A percentile compares a stretch with the other conserved stretches of the same genome.
Evolutionary conservation across 1,140 invertebrate species (phyloP).

Genomic region (Caenorhabditis inopinata): DNA sequence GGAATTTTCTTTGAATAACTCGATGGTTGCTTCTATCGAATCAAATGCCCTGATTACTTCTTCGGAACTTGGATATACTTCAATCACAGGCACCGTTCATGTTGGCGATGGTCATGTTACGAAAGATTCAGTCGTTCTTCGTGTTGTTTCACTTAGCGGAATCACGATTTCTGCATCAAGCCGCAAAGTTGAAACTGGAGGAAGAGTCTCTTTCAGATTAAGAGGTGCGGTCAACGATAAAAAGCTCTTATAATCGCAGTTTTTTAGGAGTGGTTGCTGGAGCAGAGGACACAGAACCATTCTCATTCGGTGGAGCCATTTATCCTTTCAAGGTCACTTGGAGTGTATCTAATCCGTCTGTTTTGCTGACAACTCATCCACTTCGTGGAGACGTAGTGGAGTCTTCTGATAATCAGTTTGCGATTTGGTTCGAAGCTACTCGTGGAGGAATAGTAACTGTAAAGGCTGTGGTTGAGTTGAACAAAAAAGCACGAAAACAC

Average conservation of each 20-base stretch:
- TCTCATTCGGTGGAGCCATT: conserved; percentile 41
- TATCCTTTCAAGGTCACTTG: conserved; percentile 40
- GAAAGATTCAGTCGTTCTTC: conserved; percentile 38
- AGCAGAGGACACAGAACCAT: conserved; percentile 33
- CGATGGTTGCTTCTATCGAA: conserved; percentile 33
- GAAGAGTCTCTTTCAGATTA: conserved; percentile 25
- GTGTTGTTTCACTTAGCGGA: conserved; percentile 39
- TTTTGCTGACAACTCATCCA: conserved; percentile 17
- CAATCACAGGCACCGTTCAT: conserved; percentile 38
- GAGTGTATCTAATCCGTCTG: conserved; percentile 11
- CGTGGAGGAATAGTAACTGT: conserved; percentile 7
- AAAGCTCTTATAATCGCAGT: too few species aligned
- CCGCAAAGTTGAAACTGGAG: conserved; percentile 20
- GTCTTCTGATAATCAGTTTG: neutral
- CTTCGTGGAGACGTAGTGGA: conserved; percentile 15
- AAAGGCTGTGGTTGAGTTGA: conserved; percentile 4
- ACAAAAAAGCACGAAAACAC: conserved; percentile 15
- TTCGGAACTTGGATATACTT: conserved; percentile 27
- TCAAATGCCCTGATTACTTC: conserved; percentile 41
- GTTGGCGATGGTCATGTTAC: conserved; percentile 38
- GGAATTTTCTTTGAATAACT: conserved; percentile 43
- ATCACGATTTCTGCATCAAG: neutral
- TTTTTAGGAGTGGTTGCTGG: neutral
- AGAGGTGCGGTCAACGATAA: neutral
- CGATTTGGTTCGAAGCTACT: conserved; percentile 32